Evolutionary conservation across 2,113 vertebrate genomes (phyloP).

Genomic region (Rhegmatorhina hoffmannsi): DNA sequence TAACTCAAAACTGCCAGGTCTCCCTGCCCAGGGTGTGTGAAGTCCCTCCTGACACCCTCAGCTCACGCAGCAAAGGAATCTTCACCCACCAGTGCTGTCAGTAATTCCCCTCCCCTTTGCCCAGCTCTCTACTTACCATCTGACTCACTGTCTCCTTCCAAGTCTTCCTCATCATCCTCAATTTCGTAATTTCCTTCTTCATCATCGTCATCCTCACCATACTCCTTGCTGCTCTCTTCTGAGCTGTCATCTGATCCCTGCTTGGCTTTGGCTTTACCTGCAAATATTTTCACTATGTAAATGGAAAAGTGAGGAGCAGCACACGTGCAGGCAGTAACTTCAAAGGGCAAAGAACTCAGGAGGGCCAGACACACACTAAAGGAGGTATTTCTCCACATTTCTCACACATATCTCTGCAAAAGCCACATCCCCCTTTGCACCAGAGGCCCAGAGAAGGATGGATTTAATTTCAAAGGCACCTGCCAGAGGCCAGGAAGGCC

Average conservation of each 20-base stretch:
- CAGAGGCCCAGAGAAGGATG: neutral
- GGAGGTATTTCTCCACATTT: neutral
- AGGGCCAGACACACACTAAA: fast-evolving
- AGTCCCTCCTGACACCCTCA: neutral
- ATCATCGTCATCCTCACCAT: constrained; percentile 8
- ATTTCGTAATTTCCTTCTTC: constrained; percentile 45
- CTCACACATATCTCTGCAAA: neutral
- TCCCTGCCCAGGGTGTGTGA: neutral
- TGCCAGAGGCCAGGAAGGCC: neutral
- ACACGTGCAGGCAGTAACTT: fast-evolving
- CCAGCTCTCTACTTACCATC: constrained; percentile 58
- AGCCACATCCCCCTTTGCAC: neutral
- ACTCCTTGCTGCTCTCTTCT: constrained; percentile 46
- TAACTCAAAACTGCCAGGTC: neutral
- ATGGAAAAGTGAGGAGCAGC: neutral
- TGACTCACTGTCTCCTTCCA: neutral
- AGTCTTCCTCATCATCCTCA: constrained; percentile 9
- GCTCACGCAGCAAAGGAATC: neutral
- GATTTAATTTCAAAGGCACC: neutral
- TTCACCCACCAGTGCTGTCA: neutral
- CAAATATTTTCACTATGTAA: neutral
- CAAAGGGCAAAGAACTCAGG: neutral
- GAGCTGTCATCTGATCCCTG: neutral
- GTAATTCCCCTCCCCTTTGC: neutral
- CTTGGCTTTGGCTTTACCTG: constrained; percentile 38